These are phyloP conservation scores for Alosa alosa DNA, from an alignment of 2,113 vertebrate genomes.

Conservation along the genomic window DNA sequence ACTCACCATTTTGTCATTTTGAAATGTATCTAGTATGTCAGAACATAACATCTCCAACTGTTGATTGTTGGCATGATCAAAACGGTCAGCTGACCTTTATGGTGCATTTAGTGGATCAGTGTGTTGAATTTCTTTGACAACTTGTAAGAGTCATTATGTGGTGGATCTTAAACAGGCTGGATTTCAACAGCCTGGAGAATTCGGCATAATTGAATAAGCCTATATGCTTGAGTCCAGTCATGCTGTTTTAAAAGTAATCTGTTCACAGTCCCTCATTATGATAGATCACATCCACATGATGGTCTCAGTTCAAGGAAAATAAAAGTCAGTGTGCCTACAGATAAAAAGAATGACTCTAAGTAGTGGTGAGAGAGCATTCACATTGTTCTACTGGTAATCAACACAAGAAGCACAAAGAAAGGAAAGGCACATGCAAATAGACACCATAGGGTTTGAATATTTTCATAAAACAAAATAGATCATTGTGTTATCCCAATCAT, in stretches of 20 bases:
- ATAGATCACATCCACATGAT: background rate
- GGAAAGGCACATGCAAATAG: background rate
- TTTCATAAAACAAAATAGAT: too few species aligned
- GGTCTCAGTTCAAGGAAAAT: background rate
- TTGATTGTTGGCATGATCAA: background rate
- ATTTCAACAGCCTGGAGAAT: background rate
- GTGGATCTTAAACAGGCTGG: background rate
- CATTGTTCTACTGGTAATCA: background rate
- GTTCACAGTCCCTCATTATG: background rate
- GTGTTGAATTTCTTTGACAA: background rate
- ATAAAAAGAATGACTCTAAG: background rate
- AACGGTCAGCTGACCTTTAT: background rate
- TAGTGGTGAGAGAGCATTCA: background rate
- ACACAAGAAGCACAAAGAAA: background rate
- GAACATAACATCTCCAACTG: background rate
- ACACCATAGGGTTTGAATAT: too few species aligned
- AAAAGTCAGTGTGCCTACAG: background rate
- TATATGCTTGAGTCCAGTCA: background rate
- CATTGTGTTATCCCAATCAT: too few species aligned
- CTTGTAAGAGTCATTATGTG: background rate
- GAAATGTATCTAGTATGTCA: background rate
- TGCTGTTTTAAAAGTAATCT: background rate
- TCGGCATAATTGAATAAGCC: background rate
- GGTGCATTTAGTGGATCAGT: background rate
- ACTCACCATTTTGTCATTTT: background rate